Evolutionary conservation across 2,888 invertebrate species (phyloP).

Genomic region (Epistrophella euchroma): DNA sequence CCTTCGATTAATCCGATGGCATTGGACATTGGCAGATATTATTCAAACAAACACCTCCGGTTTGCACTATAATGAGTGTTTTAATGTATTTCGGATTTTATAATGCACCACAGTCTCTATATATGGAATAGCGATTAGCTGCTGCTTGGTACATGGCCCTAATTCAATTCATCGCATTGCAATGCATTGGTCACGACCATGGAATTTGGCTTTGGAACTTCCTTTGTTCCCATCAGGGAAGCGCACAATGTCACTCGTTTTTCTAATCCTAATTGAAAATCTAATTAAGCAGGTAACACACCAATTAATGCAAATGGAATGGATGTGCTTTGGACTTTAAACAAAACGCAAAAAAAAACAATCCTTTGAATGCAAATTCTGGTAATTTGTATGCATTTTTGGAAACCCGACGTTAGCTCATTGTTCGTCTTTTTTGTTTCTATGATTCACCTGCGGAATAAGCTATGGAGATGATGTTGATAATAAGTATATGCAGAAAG

Average conservation of each 20-base stretch:
- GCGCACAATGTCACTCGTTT: conserved; percentile 18
- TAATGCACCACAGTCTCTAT: conserved; percentile 15
- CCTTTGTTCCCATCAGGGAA: conserved; percentile 60
- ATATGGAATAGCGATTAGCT: conserved; percentile 61
- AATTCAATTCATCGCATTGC: conserved; percentile 55
- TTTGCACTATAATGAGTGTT: conserved; percentile 60
- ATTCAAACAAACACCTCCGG: conserved; percentile 71
- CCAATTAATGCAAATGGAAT: conserved; percentile 66
- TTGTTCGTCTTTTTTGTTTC: conserved; percentile 5
- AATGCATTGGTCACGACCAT: conserved; percentile 41
- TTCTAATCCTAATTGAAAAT: conserved; percentile 72
- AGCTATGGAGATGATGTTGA: conserved; percentile 1
- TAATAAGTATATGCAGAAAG: background rate
- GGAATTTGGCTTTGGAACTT: conserved; percentile 41
- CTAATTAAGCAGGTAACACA: conserved; percentile 69
- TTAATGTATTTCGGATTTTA: conserved; percentile 66
- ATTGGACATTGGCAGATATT: conserved; percentile 59
- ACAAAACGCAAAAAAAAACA: conserved; percentile 12
- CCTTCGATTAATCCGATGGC: conserved; percentile 49
- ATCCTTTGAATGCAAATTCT: conserved; percentile 74
- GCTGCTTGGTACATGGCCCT: conserved; percentile 61
- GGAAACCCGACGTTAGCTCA: conserved; percentile 5
- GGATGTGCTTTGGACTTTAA: conserved; percentile 29
- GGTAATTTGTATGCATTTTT: conserved; percentile 49
- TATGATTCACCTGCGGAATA: conserved; percentile 62